Base-by-base conservation (phyloP, 2,888 invertebrate species). In the Gerris lacustris region DNA sequence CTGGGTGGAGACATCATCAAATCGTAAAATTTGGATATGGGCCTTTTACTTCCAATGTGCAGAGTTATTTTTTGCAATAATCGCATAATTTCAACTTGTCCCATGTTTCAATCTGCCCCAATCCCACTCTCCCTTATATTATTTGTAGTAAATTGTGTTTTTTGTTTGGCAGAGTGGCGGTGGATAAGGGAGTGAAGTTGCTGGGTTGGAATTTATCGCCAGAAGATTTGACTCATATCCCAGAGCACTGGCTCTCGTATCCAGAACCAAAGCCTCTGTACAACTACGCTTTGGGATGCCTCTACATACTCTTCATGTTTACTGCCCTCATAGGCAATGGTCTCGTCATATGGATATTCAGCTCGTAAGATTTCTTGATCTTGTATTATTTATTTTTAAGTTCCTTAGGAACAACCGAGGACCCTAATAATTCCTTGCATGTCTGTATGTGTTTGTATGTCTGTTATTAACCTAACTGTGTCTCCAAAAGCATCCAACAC, bases 271-370 rank as follows among this genome's bases (percentile, higher is more conserved):
- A 91, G 72, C 89, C 88, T 73, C 88, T 91, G 69, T 84, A 92
- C 76, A 90, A 93, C 81, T 90, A 91, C 74, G 84, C 92, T 5
- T 83, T 93, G 67, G 92, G 88, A 6, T 83, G 92, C 31, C 82
- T 92, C 44, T 93, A 93, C 79, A 84, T 86, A 69, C 87, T 87
- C 77, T 90, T 92, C 77, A 88, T 88, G 64, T 83, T 89, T 66
- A 82, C 89, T 69, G 86, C 92, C 6, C 81, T 89, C 7, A 80
- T 89, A 63, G 93, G 94, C 73, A 94, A 94, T 80, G 93, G 93
- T 73, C 82, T 92, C 68, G 93, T 94, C 74, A 87, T 93, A 76
- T 93, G 90, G 86, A 86, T 94, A 75, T 94, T 94, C 80, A 85
- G 86, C 75, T 84, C 88, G 91, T 91, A 80, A 86, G 87, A 84